Evolutionary conservation across 2,113 vertebrate species (phyloP).

Genomic region (Marmota flaviventris): DNA sequence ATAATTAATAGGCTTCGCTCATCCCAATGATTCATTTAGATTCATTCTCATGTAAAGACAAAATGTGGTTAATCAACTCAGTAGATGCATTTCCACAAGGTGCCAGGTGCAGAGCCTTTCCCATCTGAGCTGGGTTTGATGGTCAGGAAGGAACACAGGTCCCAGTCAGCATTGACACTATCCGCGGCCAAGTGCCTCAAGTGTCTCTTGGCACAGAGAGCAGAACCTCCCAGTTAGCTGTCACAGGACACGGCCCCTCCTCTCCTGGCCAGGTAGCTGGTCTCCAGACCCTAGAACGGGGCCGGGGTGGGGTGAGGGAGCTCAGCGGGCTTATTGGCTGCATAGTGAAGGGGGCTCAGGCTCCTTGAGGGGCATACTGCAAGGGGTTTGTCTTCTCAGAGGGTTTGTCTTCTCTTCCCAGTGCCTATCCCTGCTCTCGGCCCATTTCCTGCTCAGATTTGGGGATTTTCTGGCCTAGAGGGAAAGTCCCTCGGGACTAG

Average conservation of each 20-base stretch:
- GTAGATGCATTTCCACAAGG: conserved; percentile 2
- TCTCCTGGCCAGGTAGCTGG: neutral
- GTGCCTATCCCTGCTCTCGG: neutral
- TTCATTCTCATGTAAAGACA: conserved; percentile 13
- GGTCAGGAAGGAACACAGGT: neutral
- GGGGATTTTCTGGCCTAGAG: conserved; percentile 75
- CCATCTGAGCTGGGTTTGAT: neutral
- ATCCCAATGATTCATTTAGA: neutral
- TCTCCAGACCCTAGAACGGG: neutral
- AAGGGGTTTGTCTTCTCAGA: neutral
- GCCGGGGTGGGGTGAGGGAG: neutral
- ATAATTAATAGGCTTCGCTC: neutral
- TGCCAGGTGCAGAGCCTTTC: neutral
- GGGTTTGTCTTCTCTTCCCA: neutral
- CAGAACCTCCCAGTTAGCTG: neutral
- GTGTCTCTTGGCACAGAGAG: neutral
- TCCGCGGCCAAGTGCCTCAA: neutral
- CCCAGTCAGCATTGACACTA: neutral
- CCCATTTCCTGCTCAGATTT: conserved; percentile 67
- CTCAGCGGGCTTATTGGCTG: neutral
- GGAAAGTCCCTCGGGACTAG: conserved; percentile 74
- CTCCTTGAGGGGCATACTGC: neutral
- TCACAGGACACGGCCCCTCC: neutral
- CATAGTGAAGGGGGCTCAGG: neutral
- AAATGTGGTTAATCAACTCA: neutral